These are phyloP conservation scores for Trachelus tabidus DNA, from an alignment of 2,888 invertebrate genomes.

Conservation along the genomic window DNA sequence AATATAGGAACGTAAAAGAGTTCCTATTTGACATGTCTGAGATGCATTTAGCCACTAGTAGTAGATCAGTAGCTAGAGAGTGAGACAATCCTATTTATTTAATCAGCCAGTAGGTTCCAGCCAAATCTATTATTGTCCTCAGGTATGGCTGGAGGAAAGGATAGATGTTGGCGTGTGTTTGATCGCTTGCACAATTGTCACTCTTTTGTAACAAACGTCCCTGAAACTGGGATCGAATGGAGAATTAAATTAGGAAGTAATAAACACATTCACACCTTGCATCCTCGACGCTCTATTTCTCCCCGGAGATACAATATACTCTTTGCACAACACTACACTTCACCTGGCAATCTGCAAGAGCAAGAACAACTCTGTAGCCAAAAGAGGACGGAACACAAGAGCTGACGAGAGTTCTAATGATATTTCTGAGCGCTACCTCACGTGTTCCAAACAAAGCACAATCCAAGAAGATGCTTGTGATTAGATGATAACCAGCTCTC, in stretches of 20 bases:
- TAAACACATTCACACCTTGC: constrained; percentile 29
- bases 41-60: constrained; percentile 40
- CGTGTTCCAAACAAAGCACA: background rate
- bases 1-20: constrained; percentile 22
- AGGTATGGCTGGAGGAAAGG: constrained; percentile 63
- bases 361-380: constrained; percentile 6
- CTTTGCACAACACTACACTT: constrained; percentile 34
- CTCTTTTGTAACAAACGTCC: background rate
- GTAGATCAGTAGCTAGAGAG: constrained; percentile 47
- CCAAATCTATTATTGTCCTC: constrained; percentile 67
- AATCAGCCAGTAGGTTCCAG: constrained; percentile 66
- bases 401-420: background rate
- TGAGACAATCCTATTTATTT: constrained; percentile 63
- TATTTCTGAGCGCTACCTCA: background rate
- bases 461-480: background rate
- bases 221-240: background rate
- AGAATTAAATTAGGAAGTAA: constrained; percentile 1
- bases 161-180: constrained; percentile 10
- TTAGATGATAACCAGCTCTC: background rate
- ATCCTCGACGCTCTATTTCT: constrained; percentile 15
- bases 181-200: constrained; percentile 6
- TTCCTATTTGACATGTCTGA: constrained; percentile 33
- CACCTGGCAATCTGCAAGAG: constrained; percentile 43
- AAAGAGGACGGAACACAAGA: background rate
- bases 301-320: constrained; percentile 19